Base-by-base conservation (phyloP, 2,888 invertebrate species). In the Pyrocoelia pectoralis region DNA sequence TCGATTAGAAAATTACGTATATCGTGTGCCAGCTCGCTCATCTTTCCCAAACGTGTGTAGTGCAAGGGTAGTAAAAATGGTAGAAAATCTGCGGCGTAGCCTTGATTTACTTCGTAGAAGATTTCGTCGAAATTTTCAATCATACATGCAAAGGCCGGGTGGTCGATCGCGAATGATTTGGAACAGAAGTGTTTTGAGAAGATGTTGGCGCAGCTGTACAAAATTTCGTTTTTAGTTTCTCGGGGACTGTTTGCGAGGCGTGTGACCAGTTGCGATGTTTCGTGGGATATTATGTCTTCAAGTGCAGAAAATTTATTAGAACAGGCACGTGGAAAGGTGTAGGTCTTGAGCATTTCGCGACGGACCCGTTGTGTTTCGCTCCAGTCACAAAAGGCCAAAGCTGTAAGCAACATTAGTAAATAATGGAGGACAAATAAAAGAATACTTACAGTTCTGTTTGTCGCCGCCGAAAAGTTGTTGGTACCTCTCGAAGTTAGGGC, bases 381-480 rank as follows among this genome's bases (percentile, higher is more conserved):
- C 88, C 88, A 89, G 74, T 89, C 84, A 76, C 88, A 88, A 72
- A 89, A 87, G n/a, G 89, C 89, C 69, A 89, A 78, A 57, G 89
- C 89, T 89, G 76, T 24, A 24, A 24, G 6, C 24, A 6, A 6
- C 6, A 6, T 5, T 6, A 6, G 24, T 24, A 1, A 77, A 78
- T 56, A 67, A 50, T 2, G 5, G 51, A 54, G 9, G 40, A 60
- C 14, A 38, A 24, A 10, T 33, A 1, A 10, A 2, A 15, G 8
- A 40, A 9, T 67, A 84, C 89, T 88, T 83, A 89, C 89, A 89
- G 75, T 88, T 88, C 73, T 88, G 85, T 74, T 87, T 87, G 76
- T 88, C 83, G 40, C 88, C 88, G 58, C 84, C 83, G 78, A 89
- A 90, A 14, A 89, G 83, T 50, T 84, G 80, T 66, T 86, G 83